These are phyloP conservation scores for Drosophila obscura DNA, from an alignment of 1,140 invertebrate genomes.

Conservation along the genomic window DNA sequence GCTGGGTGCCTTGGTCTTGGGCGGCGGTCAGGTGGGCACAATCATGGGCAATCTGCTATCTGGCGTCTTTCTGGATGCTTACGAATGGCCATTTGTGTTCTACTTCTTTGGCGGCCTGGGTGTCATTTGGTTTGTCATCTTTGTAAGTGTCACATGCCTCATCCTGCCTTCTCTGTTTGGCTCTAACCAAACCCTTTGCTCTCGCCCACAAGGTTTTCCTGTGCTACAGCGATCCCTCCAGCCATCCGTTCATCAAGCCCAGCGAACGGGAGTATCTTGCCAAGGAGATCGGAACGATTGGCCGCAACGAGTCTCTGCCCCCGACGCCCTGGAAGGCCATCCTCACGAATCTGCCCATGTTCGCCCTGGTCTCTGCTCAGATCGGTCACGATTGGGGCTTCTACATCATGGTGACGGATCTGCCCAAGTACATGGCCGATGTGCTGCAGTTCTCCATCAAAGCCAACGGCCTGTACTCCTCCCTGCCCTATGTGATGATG, in stretches of 20 bases:
- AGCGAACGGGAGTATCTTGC: slow-evolving; percentile 91
- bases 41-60: slow-evolving; percentile 90
- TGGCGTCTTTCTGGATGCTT: slow-evolving; percentile 87
- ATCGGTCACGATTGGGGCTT: slow-evolving; percentile 97
- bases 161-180: background rate
- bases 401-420: slow-evolving; percentile 95
- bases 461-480: slow-evolving; percentile 88
- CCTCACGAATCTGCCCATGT: slow-evolving; percentile 90
- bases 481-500: slow-evolving; percentile 89
- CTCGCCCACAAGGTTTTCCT: slow-evolving; percentile 85
- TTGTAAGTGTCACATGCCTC: slow-evolving; percentile 84
- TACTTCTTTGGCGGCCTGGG: slow-evolving; percentile 92
- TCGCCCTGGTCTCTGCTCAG: slow-evolving; percentile 89
- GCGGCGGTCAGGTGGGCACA: slow-evolving; percentile 89
- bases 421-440: slow-evolving; percentile 96
- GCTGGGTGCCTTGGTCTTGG: slow-evolving; percentile 90
- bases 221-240: slow-evolving; percentile 90
- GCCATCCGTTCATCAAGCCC: slow-evolving; percentile 93
- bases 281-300: slow-evolving; percentile 85
- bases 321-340: slow-evolving; percentile 90
- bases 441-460: slow-evolving; percentile 93
- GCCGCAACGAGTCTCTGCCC: slow-evolving; percentile 85
- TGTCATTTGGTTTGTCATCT: slow-evolving; percentile 90
- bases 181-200: background rate
- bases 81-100: slow-evolving; percentile 91